phyloP scores from a whole-genome alignment of 2,113 vertebrate genomes.

The Tapirus terrestris region DNA sequence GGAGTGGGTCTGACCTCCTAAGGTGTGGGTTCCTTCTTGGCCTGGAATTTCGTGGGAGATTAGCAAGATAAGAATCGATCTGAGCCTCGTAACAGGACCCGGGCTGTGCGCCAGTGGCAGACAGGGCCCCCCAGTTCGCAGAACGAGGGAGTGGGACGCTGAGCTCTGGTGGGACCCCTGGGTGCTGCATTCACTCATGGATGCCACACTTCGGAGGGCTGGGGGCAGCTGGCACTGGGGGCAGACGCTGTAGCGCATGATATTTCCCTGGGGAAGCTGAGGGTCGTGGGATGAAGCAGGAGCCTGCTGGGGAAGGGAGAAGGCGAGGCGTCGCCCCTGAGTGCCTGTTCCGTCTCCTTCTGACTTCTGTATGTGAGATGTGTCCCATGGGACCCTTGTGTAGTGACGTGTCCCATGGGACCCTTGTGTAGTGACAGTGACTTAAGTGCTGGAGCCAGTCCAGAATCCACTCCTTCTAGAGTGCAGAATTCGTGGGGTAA shows the following conservation, averaged over 20 bases:
- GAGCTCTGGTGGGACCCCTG: neutral
- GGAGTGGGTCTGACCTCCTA: neutral
- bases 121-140: rapidly evolving
- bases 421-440: neutral
- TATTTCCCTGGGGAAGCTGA: neutral
- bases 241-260: neutral
- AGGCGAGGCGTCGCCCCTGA: rapidly evolving
- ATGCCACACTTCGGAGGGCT: neutral
- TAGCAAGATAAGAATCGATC: neutral
- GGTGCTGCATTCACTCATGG: neutral
- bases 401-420: neutral
- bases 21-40: neutral
- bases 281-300: no score
- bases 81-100: no score
- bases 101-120: neutral
- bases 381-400: neutral
- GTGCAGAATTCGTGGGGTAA: neutral
- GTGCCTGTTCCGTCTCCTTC: neutral
- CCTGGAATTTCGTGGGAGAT: neutral
- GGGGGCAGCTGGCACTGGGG: no score
- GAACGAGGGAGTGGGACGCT: neutral
- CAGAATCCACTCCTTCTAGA: neutral
- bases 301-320: neutral
- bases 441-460: neutral
- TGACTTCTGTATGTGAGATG: neutral